Evolutionary conservation across 2,888 invertebrate species (phyloP).

Genomic region (Campoplex capitator): DNA sequence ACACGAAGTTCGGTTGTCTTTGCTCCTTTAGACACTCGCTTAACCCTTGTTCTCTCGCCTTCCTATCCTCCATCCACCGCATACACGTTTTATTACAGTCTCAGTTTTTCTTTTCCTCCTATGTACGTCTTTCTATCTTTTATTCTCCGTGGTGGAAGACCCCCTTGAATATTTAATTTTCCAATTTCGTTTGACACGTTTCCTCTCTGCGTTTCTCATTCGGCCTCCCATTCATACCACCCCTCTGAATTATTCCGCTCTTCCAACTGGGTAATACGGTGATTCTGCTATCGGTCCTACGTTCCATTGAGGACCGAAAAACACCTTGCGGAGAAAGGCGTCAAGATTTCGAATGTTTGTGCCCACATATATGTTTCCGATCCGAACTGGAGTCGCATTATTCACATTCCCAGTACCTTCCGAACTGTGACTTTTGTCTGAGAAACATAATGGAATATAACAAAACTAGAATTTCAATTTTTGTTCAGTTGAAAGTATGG

Average conservation of each 20-base stretch:
- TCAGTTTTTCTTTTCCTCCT: slow-evolving; percentile 24
- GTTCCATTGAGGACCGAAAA: slow-evolving; percentile 19
- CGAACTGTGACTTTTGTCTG: neutral
- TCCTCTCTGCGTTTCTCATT: neutral
- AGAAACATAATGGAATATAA: neutral
- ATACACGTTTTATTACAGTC: slow-evolving; percentile 40
- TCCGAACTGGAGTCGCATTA: neutral
- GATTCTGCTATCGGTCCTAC: slow-evolving; percentile 45
- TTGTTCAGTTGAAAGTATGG: neutral
- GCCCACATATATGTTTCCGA: neutral
- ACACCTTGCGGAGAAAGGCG: neutral
- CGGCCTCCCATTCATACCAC: slow-evolving; percentile 4
- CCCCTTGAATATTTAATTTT: slow-evolving; percentile 65
- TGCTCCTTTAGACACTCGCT: neutral
- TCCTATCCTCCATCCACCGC: neutral
- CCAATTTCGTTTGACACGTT: slow-evolving; percentile 66
- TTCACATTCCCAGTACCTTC: neutral
- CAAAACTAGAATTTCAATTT: too few species aligned
- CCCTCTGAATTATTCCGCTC: slow-evolving; percentile 59
- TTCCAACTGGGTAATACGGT: slow-evolving; percentile 35
- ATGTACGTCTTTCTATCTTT: slow-evolving; percentile 12
- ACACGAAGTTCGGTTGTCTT: slow-evolving; percentile 7
- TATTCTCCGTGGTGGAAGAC: slow-evolving; percentile 27
- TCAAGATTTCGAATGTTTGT: neutral
- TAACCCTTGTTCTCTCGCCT: slow-evolving; percentile 23